phyloP scores from a whole-genome alignment of 23 tunicate genomes.

The Diplosoma virens region DNA sequence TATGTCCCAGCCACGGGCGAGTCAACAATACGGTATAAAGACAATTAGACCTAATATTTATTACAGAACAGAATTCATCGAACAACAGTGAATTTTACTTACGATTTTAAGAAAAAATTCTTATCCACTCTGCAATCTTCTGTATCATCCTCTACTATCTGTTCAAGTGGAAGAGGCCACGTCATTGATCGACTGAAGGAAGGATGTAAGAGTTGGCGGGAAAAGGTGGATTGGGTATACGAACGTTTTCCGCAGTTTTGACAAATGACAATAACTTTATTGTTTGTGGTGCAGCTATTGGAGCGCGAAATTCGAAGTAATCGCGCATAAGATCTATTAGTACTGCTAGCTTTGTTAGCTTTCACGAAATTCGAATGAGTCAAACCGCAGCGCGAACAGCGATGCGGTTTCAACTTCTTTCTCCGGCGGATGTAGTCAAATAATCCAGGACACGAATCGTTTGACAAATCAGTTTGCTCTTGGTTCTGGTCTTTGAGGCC shows the following conservation, averaged over 20 bases:
- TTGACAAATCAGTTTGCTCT: background rate
- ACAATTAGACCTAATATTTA: too few relatives aligned
- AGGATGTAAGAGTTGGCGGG: background rate
- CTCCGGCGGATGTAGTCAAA: constrained; percentile 25
- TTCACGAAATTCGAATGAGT: constrained; percentile 2
- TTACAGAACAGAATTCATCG: too few relatives aligned
- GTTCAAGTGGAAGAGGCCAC: constrained; percentile 65
- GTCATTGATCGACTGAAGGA: constrained; percentile 21
- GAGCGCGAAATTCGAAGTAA: background rate
- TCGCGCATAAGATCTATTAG: background rate
- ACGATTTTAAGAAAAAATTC: too few relatives aligned
- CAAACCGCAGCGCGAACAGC: constrained; percentile 46
- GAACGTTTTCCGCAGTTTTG: constrained; percentile 41
- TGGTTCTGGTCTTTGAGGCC: too few relatives aligned
- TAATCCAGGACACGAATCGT: constrained; percentile 44
- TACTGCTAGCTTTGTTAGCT: background rate
- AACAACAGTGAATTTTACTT: too few relatives aligned
- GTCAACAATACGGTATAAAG: too few relatives aligned
- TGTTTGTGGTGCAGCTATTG: background rate
- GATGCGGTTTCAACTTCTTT: constrained; percentile 9
- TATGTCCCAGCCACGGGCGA: too few relatives aligned
- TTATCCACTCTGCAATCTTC: too few relatives aligned
- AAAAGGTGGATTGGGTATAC: background rate
- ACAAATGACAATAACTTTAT: constrained; percentile 13
- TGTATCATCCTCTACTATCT: constrained; percentile 30